Percentiles rank a stretch among this genome's conserved stretches.
Conservation (phyloP, 2,888 invertebrate genomes). For the Cryptocephalus primarius region DNA sequence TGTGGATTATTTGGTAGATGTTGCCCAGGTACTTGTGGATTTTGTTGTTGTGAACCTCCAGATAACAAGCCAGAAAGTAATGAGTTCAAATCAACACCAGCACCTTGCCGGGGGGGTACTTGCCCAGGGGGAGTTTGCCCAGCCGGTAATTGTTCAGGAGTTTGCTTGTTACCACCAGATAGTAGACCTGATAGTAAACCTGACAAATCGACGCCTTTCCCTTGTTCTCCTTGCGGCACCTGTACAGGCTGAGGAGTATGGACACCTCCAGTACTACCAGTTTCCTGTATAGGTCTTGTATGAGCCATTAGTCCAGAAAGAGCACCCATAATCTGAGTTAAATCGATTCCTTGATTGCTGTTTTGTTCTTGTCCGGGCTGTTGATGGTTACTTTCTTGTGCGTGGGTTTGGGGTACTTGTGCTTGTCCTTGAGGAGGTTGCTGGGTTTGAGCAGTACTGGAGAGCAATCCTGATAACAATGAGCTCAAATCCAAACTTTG, state of each 20-base stretch:
- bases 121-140: not conserved
- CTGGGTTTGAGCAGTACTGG: too few species aligned
- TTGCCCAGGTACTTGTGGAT: slow-evolving; percentile 1
- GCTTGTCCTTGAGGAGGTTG: too few species aligned
- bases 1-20: too few species aligned
- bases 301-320: too few species aligned
- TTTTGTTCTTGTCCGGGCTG: too few species aligned
- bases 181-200: slow-evolving; percentile 11
- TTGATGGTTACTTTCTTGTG: too few species aligned
- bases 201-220: slow-evolving; percentile 5
- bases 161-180: slow-evolving; percentile 4
- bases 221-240: slow-evolving; percentile 1
- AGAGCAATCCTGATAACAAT: not conserved
- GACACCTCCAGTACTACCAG: not conserved
- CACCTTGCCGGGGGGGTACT: slow-evolving; percentile 1
- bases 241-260: slow-evolving; percentile 1
- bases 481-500: not conserved
- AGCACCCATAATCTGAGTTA: too few species aligned
- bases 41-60: slow-evolving; percentile 7
- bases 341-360: too few species aligned
- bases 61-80: slow-evolving; percentile 8
- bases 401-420: too few species aligned
- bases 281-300: too few species aligned
- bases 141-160: slow-evolving; percentile 3
- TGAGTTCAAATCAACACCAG: slow-evolving; percentile 7